Conservation (phyloP, 2,113 vertebrate genomes). For the Actenoides hombroni region DNA sequence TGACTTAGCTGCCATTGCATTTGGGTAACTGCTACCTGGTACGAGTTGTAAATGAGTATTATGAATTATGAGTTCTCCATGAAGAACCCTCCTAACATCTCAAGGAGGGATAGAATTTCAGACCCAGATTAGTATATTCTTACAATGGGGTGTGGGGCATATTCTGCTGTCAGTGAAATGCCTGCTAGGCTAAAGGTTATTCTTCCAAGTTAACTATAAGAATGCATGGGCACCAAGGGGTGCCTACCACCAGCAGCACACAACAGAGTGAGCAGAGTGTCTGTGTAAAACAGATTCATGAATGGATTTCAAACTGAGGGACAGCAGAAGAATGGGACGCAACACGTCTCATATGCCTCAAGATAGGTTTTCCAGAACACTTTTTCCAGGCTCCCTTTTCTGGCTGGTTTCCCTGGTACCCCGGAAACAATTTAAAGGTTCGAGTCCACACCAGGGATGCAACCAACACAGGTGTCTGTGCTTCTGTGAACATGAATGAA, state of each 20-base stretch:
- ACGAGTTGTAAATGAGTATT: accelerated
- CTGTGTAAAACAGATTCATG: neutral
- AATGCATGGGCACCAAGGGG: neutral
- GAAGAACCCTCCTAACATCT: neutral
- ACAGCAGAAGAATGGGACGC: neutral
- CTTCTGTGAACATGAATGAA: neutral
- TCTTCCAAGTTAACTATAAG: neutral
- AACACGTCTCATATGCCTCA: neutral
- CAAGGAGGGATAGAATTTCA: neutral
- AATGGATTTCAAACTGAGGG: neutral
- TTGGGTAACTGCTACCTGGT: neutral
- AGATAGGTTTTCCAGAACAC: neutral
- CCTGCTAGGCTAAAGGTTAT: neutral
- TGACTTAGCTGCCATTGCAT: neutral
- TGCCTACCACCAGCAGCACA: neutral
- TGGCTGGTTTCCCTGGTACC: neutral
- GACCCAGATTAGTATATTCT: neutral
- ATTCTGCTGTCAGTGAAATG: neutral
- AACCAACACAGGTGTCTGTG: neutral
- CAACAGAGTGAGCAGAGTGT: neutral
- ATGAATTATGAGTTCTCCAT: neutral
- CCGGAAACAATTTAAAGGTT: neutral
- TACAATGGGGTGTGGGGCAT: neutral
- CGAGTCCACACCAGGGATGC: neutral
- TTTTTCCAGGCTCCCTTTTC: neutral